Evolutionary conservation across 92 coral and sea anemone species (phyloP), one percentile per base, ranked within the genome.

Genomic region (Epizoanthus ramosus): DNA sequence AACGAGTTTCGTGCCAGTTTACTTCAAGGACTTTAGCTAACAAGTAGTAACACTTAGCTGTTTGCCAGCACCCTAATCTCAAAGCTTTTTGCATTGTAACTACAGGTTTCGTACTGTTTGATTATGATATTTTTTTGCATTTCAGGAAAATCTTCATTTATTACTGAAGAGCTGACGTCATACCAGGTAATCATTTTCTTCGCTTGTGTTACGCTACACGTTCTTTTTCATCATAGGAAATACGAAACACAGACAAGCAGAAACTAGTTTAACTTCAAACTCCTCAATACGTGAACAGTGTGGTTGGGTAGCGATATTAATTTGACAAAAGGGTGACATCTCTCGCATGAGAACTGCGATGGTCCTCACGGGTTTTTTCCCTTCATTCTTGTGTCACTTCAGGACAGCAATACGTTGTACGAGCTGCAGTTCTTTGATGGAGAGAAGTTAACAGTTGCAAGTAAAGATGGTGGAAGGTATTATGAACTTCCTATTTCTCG

Each of bases 351-450:
- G 35, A 68, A 68, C 18, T 31, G 17, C 18, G 21, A 31, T 17
- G 31, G 73, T 28, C 35, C n/a, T 68, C 16, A 22, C n/a, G 15
- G 4, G 6, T 10, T 50, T 57, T 57, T 50, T 45, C 19, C 53
- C 17, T 45, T 54, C 18, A 31, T 45, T 54, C 54, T 15, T 21
- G 19, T 54, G 47, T 23, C 56, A 18, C 17, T 18, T 25, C 65
- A 74, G 79, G 79, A 53, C 65, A 56, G 79, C 63, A 18, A 3
- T 31, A 56, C 79, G 24, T 35, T 74, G 0, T n/a, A 43, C 79
- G 79, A 74, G 65, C 39, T 74, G 14, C 24, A 16, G 15, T 56
- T 74, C 79, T 74, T 8, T 45, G 64, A 74, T 56, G 79, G 79
- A 31, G 79, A 74, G 31, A 16, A 8, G 43, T 74, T 74, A 56